Conservation (phyloP, 1,140 invertebrate genomes). For the Chelonus insularis region DNA sequence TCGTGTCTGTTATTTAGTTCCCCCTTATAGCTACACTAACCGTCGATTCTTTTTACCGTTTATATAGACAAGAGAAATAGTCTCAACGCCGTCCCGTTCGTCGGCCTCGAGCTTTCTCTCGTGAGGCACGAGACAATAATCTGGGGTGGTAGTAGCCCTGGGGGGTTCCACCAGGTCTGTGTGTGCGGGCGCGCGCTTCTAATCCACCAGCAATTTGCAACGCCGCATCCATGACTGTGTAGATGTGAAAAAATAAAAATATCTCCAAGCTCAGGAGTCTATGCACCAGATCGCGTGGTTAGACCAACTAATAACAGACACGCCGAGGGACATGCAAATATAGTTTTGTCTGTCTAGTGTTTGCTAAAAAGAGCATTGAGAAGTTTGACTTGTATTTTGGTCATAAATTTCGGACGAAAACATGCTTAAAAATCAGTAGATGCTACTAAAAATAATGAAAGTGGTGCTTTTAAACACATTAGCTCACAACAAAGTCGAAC, state of each 20-base stretch:
- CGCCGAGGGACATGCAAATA: conserved; percentile 20
- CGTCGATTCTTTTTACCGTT: conserved; percentile 7
- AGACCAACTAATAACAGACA: not conserved
- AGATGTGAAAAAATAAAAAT: conserved; percentile 19
- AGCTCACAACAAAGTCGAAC: no score
- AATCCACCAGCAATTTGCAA: conserved; percentile 46
- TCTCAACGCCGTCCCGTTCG: conserved; percentile 1
- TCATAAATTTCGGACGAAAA: not conserved
- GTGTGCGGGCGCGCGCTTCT: conserved; percentile 43
- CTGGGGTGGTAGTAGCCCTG: conserved; percentile 25
- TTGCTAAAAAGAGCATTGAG: not conserved
- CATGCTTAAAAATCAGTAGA: not conserved
- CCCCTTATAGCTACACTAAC: conserved; percentile 1
- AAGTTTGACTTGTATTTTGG: not conserved
- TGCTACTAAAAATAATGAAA: no score
- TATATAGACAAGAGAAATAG: not conserved
- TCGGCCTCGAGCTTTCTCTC: conserved; percentile 18
- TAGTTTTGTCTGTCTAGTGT: conserved; percentile 5
- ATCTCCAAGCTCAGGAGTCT: not conserved
- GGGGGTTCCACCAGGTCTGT: conserved; percentile 3
- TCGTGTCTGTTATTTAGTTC: conserved; percentile 21
- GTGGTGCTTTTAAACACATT: no score
- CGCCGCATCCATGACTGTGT: conserved; percentile 16
- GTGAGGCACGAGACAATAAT: conserved; percentile 51
- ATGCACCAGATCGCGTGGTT: conserved; percentile 14